A percentile compares a stretch with the other conserved stretches of the same genome.
Conservation (phyloP, 1,140 invertebrate genomes). For the Drosophila kikkawai region DNA sequence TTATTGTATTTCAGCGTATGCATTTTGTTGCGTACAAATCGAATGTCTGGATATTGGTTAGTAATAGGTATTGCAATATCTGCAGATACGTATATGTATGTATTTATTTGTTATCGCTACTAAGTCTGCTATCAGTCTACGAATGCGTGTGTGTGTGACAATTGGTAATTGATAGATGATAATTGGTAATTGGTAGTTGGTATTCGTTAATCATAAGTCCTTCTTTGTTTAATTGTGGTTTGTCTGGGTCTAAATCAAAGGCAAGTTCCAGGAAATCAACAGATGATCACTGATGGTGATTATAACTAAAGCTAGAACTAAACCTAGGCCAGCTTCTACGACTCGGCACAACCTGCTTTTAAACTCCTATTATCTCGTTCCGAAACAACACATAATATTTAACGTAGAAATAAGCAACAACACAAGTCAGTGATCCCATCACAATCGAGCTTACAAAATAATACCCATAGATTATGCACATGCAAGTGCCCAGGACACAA, state of each 20-base stretch:
- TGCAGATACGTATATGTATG: conserved; percentile 25
- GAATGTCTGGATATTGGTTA: conserved; percentile 64
- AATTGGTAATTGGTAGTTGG: conserved; percentile 20
- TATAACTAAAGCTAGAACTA: conserved; percentile 47
- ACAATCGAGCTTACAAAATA: conserved; percentile 62
- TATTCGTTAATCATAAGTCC: conserved; percentile 6
- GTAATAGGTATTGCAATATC: conserved; percentile 34
- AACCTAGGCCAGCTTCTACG: conserved; percentile 55
- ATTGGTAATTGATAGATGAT: conserved; percentile 19
- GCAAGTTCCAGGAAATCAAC: not conserved
- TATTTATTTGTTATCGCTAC: conserved; percentile 41
- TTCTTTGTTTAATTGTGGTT: conserved; percentile 1
- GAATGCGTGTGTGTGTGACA: conserved; percentile 60
- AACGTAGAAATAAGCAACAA: conserved; percentile 46
- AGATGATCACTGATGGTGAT: conserved; percentile 7
- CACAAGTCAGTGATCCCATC: conserved; percentile 29
- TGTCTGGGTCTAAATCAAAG: conserved; percentile 3
- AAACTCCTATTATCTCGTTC: conserved; percentile 1
- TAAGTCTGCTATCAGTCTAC: conserved; percentile 79
- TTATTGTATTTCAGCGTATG: conserved; percentile 59
- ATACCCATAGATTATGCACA: conserved; percentile 66
- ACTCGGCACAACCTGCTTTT: conserved; percentile 60
- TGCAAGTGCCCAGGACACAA: conserved; percentile 22
- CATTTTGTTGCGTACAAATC: conserved; percentile 67
- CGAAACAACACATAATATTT: conserved; percentile 38